Evolutionary conservation across 2,888 invertebrate genomes (phyloP).

Genomic region (Aphodius sticticus): DNA sequence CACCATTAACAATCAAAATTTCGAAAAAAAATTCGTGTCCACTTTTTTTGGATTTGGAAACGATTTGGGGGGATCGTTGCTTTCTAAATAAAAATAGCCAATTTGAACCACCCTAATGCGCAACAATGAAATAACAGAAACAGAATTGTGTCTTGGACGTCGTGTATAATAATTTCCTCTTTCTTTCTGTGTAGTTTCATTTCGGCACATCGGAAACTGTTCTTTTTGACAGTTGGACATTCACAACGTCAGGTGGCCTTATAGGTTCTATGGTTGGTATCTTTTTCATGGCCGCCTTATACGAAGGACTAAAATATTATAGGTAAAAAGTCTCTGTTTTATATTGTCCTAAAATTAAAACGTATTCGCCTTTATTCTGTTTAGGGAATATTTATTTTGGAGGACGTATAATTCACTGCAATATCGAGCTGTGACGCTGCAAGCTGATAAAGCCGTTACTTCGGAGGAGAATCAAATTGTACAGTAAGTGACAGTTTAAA

Average conservation of each 20-base stretch:
- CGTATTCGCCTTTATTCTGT: slow-evolving; percentile 48
- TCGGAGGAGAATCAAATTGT: slow-evolving; percentile 76
- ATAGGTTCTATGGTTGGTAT: slow-evolving; percentile 91
- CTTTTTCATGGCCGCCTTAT: slow-evolving; percentile 89
- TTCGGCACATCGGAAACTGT: slow-evolving; percentile 80
- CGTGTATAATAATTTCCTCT: neutral
- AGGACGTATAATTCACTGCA: slow-evolving; percentile 86
- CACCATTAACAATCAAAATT: too few relatives aligned
- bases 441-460: slow-evolving; percentile 71
- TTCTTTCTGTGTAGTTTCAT: slow-evolving; percentile 73
- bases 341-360: neutral
- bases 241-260: slow-evolving; percentile 77
- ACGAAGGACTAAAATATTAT: slow-evolving; percentile 95
- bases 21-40: too few relatives aligned
- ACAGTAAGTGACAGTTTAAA: slow-evolving; percentile 69
- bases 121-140: too few relatives aligned
- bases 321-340: slow-evolving; percentile 57
- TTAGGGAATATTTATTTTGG: slow-evolving; percentile 84
- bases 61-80: too few relatives aligned
- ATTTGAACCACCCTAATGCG: too few relatives aligned
- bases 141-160: too few relatives aligned
- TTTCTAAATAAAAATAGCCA: too few relatives aligned
- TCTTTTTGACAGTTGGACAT: slow-evolving; percentile 84
- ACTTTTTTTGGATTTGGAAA: too few relatives aligned
- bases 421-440: slow-evolving; percentile 85